A percentile compares a stretch with the other conserved stretches of the same genome.
These are phyloP conservation scores for Schizothorax lantsangensis DNA, from an alignment of 2,797 vertebrate genomes.

Conservation along the genomic window DNA sequence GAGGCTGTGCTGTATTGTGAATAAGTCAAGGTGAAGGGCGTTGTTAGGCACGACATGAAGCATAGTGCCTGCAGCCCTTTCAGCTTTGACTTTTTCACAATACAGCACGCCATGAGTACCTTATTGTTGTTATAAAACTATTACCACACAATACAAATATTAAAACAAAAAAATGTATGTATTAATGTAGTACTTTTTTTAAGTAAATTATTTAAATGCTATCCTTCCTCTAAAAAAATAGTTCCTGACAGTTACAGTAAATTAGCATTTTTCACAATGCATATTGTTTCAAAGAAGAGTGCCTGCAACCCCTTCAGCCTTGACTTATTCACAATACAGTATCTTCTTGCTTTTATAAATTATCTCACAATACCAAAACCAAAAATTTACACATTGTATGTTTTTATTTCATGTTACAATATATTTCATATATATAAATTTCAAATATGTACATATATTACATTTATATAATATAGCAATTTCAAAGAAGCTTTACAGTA, in stretches of 20 bases:
- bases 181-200: no score
- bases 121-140: background rate
- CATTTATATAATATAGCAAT: background rate
- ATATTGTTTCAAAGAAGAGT: background rate
- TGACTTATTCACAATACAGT: background rate
- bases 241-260: no score
- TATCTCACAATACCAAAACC: background rate
- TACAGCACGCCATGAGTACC: background rate
- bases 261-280: background rate
- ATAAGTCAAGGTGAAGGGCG: background rate
- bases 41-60: background rate
- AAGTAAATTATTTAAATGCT: no score
- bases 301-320: background rate
- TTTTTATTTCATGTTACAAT: background rate
- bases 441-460: background rate
- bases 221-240: no score
- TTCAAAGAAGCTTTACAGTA: slow-evolving; percentile 5
- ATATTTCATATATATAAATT: background rate
- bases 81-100: background rate
- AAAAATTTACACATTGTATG: background rate
- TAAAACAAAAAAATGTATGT: background rate
- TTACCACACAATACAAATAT: background rate
- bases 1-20: background rate
- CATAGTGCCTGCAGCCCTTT: background rate
- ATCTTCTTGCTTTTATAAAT: background rate